A percentile compares a stretch with the other conserved stretches of the same genome.
These are phyloP conservation scores for Cheirogaleus major DNA, from an alignment of 2,797 vertebrate species.

Conservation along the genomic window DNA sequence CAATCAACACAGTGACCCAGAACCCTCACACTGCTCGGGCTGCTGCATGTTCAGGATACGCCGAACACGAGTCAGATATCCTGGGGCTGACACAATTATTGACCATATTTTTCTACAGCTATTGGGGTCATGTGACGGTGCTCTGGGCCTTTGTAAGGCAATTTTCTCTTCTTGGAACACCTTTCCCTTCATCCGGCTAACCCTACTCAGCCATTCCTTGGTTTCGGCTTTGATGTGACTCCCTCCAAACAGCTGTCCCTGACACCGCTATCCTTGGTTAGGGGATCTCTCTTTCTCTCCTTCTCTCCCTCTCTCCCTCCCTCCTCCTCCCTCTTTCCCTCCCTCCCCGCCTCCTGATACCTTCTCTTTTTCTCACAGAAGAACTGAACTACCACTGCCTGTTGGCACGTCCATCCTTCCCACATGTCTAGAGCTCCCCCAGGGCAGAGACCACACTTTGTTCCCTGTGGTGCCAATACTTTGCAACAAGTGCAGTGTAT, in stretches of 20 bases:
- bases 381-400: fast-evolving
- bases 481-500: fast-evolving
- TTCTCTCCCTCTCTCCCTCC: fast-evolving
- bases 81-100: fast-evolving
- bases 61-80: fast-evolving
- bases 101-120: neutral
- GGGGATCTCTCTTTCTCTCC: no score
- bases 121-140: neutral
- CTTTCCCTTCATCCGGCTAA: neutral
- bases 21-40: neutral
- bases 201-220: fast-evolving
- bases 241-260: neutral
- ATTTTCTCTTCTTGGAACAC: neutral
- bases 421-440: no score
- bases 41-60: fast-evolving
- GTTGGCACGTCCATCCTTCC: neutral
- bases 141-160: no score
- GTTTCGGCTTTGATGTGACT: neutral
- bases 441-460: fast-evolving
- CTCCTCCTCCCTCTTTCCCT: no score
- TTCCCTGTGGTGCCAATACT: neutral
- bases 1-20: no score
- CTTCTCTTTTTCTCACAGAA: neutral
- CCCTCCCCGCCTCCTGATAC: fast-evolving
- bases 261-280: fast-evolving